A percentile compares a stretch with the other conserved stretches of the same genome.
These are phyloP conservation scores for Atta texana DNA, from an alignment of 1,140 invertebrate species.

Conservation along the genomic window DNA sequence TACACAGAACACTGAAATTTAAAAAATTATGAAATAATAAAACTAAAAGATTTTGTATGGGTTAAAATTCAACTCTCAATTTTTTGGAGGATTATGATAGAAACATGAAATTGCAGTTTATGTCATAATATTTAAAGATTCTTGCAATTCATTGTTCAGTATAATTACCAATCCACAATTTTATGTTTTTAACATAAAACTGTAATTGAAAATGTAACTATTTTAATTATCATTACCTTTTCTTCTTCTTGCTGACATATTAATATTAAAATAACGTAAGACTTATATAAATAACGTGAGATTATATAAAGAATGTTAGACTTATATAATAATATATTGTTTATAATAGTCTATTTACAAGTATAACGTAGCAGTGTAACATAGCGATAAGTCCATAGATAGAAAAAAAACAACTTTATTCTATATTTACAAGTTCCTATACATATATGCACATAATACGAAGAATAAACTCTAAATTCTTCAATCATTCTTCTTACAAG, in stretches of 20 bases:
- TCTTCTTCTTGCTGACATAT: neutral
- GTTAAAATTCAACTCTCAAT: constrained; percentile 51
- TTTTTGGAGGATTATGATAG: constrained; percentile 7
- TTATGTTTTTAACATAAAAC: neutral
- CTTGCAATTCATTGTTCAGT: neutral
- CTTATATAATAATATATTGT: neutral
- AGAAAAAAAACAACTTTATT: constrained; percentile 62
- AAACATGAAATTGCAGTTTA: constrained; percentile 38
- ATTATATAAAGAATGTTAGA: neutral
- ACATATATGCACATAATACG: constrained; percentile 58
- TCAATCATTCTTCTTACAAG: constrained; percentile 39
- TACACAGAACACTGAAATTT: neutral
- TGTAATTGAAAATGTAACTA: neutral
- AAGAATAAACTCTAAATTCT: constrained; percentile 22
- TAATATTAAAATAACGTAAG: neutral
- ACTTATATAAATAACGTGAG: neutral
- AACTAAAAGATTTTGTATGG: constrained; percentile 10
- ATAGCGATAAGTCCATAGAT: neutral
- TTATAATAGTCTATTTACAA: constrained; percentile 27
- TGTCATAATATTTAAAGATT: neutral
- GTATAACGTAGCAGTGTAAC: neutral
- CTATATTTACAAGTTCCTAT: constrained; percentile 68
- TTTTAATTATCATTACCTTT: neutral
- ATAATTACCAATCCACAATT: neutral
- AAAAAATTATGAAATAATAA: neutral